Base-by-base conservation (phyloP, 2,113 vertebrate species). In the Vicugna pacos region DNA sequence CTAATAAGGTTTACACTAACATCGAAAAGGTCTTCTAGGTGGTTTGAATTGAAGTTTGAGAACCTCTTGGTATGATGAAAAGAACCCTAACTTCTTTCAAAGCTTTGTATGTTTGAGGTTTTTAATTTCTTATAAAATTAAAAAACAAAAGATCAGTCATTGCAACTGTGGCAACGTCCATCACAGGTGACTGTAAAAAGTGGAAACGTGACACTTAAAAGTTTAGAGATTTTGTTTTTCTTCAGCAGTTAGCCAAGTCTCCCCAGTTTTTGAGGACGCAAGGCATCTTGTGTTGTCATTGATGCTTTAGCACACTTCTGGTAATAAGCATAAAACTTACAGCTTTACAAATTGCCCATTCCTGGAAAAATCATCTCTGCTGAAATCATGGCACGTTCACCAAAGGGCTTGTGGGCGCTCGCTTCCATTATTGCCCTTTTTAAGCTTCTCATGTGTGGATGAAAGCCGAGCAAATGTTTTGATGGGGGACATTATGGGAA, bases 401-500 rank as follows among this genome's bases (percentile, higher is more conserved):
- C 50, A 96, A 73, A 93, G 82, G 32, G 20, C 88, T 96, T 86
- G 38, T 0, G 35, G 82, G 89, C 73, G 79, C 79, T 91, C 91
- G 92, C 54, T 96, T 96, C 94, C 86, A 87, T 97, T 95, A 94
- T 1, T 97, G 73, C 38, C 73, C 86, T 97, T 94, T 94, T 85
- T 69, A 91, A 96, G 97, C 67, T 96, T 97, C 75, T 91, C 93
- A 88, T 85, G 52, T 97, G 72, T 56, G 91, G 95, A 93, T 96
- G 83, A 97, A 97, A 98, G 97, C 64, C 62, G 83, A 96, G 93
- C 93, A 94, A 94, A 96, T 93, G 96, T 97, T 97, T 97, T 94
- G 93, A 97, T n/a, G 93, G 91, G 96, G 93, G 92, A 95, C 69
- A 94, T 97, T 97, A 95, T 80, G 89, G 73, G 86, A 84, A 97